These are phyloP conservation scores for Catharus fuscescens DNA, from an alignment of 2,113 vertebrate genomes.

Conservation along the genomic window DNA sequence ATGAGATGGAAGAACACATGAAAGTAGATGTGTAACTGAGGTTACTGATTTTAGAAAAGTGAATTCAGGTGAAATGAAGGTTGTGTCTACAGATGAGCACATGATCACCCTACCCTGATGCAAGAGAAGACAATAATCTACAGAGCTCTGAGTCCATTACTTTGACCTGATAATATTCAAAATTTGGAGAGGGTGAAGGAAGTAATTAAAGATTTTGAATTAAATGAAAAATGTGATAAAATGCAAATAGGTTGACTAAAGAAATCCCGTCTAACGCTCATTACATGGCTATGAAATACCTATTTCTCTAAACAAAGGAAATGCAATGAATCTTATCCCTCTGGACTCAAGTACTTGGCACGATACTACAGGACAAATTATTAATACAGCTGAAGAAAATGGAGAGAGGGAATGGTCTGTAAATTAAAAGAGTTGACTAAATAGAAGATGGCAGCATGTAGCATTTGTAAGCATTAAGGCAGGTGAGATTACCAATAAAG, in stretches of 20 bases:
- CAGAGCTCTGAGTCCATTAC: not conserved
- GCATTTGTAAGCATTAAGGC: not conserved
- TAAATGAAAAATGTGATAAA: not conserved
- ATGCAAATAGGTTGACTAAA: not conserved
- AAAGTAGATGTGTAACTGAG: not conserved
- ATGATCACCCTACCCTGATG: not conserved
- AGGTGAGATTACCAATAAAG: not conserved
- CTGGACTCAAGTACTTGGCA: not conserved
- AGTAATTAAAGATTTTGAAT: not conserved
- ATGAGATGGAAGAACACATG: not conserved
- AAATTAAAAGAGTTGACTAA: not conserved
- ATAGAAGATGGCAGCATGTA: conserved; percentile 8
- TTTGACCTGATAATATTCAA: not conserved
- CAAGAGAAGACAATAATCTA: not conserved
- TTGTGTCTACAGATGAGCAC: not conserved
- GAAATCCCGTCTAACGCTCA: not conserved
- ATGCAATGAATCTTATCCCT: not conserved
- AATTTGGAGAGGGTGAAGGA: not conserved
- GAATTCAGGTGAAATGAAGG: not conserved
- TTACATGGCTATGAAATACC: not conserved
- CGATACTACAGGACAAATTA: not conserved
- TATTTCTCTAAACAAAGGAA: not conserved
- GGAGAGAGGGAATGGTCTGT: not conserved
- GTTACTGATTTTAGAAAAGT: not conserved
- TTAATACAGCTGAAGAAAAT: not conserved